These are phyloP conservation scores for Propsilocerus akamusi DNA, from an alignment of 1,140 invertebrate genomes.

Conservation along the genomic window DNA sequence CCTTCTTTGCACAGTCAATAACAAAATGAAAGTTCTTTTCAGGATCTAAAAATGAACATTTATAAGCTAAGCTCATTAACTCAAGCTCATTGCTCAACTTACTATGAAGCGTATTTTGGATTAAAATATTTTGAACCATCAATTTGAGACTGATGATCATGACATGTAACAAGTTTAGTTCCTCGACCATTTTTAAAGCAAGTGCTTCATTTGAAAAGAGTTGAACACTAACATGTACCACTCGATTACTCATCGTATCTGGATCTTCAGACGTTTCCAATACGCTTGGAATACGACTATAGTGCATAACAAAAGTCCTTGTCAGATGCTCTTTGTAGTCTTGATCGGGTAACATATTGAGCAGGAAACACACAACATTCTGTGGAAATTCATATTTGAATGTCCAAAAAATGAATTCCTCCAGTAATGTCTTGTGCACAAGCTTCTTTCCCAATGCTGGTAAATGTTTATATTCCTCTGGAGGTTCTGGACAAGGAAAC, in stretches of 20 bases:
- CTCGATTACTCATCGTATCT: conserved; percentile 80
- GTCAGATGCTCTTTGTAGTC: conserved; percentile 92
- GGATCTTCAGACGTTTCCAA: conserved; percentile 70
- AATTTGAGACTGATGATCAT: conserved; percentile 85
- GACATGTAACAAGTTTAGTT: conserved; percentile 75
- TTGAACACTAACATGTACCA: conserved; percentile 92
- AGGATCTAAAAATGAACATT: conserved; percentile 34
- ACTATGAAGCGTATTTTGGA: conserved; percentile 73
- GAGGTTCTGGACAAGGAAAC: conserved; percentile 57
- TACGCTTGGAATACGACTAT: conserved; percentile 82
- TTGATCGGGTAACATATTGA: conserved; percentile 89
- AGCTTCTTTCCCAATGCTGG: conserved; percentile 62
- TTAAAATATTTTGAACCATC: conserved; percentile 85
- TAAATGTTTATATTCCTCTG: conserved; percentile 57
- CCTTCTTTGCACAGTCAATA: conserved; percentile 76
- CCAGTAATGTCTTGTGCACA: conserved; percentile 72
- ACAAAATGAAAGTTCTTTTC: conserved; percentile 70
- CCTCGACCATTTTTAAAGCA: conserved; percentile 75
- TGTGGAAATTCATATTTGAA: conserved; percentile 95
- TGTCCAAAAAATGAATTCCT: conserved; percentile 96
- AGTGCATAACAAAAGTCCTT: conserved; percentile 86
- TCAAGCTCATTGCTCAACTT: conserved; percentile 14
- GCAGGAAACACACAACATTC: conserved; percentile 84
- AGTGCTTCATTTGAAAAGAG: conserved; percentile 87
- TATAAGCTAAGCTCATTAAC: not conserved